Evolutionary conservation across 2,113 vertebrate species (phyloP).

Genomic region (Bos taurus): DNA sequence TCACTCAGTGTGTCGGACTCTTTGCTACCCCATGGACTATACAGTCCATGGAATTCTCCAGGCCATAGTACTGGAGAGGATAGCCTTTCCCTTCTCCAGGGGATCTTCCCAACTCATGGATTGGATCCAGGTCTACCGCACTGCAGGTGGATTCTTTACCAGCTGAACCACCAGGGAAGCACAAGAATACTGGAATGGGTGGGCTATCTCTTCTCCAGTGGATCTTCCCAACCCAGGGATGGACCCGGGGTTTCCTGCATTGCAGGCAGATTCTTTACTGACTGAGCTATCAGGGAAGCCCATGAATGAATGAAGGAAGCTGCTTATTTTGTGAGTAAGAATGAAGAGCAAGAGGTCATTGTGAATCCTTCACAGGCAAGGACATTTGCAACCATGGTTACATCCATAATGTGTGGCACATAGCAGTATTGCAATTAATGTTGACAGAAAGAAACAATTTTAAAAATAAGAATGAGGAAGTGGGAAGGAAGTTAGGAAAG

Average conservation of each 20-base stretch:
- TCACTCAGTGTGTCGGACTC: background rate
- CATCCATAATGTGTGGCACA: background rate
- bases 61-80: background rate
- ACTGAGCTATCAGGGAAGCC: background rate
- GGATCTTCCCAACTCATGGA: background rate
- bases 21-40: background rate
- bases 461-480: background rate
- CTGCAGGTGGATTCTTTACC: background rate
- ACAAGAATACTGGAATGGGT: background rate
- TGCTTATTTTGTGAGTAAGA: background rate
- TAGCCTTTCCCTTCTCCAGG: background rate
- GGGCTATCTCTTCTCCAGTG: background rate
- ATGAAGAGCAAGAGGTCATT: background rate
- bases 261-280: background rate
- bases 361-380: background rate
- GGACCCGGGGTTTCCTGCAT: fast-evolving
- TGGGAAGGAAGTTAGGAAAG: background rate
- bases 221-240: background rate
- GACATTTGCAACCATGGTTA: background rate
- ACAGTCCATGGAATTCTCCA: background rate
- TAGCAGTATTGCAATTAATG: background rate
- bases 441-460: background rate
- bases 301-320: background rate
- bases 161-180: background rate
- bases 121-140: background rate